These are phyloP conservation scores for Phenacoccus solenopsis DNA, from an alignment of 1,140 invertebrate genomes.

Conservation along the genomic window DNA sequence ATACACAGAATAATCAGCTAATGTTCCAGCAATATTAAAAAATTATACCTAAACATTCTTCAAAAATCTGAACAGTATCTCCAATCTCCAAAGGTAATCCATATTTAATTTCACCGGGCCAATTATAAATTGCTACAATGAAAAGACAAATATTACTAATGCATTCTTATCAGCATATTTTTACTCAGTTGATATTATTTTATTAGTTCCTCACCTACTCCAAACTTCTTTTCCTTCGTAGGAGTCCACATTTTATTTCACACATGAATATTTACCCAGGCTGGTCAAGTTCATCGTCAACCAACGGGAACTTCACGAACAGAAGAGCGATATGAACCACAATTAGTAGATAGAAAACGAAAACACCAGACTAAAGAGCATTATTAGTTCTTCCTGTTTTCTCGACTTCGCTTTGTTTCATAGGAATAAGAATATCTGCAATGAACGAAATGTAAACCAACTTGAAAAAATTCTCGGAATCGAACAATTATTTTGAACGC, in stretches of 20 bases:
- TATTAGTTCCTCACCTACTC: conserved; percentile 41
- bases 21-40: no score
- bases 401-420: neutral
- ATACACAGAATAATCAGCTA: no score
- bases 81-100: conserved; percentile 76
- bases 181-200: neutral
- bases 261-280: neutral
- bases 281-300: neutral
- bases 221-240: conserved; percentile 48
- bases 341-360: neutral
- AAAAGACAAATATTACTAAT: conserved; percentile 7
- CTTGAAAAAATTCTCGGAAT: neutral
- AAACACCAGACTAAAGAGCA: neutral
- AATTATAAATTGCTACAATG: conserved; percentile 76
- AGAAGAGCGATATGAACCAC: neutral
- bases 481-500: no score
- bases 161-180: neutral
- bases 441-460: neutral
- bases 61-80: conserved; percentile 78
- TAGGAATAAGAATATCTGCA: neutral
- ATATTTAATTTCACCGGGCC: conserved; percentile 65
- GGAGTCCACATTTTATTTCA: conserved; percentile 42
- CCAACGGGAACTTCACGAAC: neutral
- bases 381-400: neutral
- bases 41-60: conserved; percentile 63